Conservation (phyloP, 2,888 invertebrate genomes). For the Adineta ricciae region DNA sequence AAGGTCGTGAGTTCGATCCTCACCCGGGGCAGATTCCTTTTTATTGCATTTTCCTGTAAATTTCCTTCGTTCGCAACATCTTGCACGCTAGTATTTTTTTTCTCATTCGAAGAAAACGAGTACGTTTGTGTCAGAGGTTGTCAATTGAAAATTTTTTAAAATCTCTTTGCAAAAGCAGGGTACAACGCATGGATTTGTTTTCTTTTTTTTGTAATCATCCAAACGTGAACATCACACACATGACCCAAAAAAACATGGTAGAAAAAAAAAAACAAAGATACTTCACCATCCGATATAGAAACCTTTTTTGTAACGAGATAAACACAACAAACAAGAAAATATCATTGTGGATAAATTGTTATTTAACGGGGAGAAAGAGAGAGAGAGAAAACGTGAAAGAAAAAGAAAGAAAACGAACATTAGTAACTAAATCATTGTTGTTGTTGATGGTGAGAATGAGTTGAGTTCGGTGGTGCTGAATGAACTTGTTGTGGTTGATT, state of each 20-base stretch:
- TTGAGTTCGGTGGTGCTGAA: background rate
- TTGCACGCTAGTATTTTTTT: too few species aligned
- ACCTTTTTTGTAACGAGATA: background rate
- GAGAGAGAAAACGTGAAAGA: background rate
- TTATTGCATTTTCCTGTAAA: background rate
- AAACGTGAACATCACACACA: background rate
- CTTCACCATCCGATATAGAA: background rate
- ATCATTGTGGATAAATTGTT: background rate
- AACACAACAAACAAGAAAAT: conserved; percentile 11
- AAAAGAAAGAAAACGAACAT: background rate
- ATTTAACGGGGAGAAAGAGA: background rate
- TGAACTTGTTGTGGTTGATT: background rate
- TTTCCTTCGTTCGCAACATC: too few species aligned
- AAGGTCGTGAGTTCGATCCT: conserved; percentile 13
- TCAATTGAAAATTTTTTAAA: too few species aligned
- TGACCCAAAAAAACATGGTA: background rate
- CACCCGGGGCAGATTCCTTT: conserved; percentile 8
- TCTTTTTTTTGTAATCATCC: background rate
- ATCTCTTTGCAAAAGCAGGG: background rate
- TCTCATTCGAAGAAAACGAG: too few species aligned
- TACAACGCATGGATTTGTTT: background rate
- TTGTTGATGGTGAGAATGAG: background rate
- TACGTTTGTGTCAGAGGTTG: too few species aligned
- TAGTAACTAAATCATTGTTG: background rate
- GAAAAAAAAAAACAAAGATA: background rate